These are phyloP conservation scores for Erynnis tages DNA, from an alignment of 2,888 invertebrate genomes.

Conservation along the genomic window DNA sequence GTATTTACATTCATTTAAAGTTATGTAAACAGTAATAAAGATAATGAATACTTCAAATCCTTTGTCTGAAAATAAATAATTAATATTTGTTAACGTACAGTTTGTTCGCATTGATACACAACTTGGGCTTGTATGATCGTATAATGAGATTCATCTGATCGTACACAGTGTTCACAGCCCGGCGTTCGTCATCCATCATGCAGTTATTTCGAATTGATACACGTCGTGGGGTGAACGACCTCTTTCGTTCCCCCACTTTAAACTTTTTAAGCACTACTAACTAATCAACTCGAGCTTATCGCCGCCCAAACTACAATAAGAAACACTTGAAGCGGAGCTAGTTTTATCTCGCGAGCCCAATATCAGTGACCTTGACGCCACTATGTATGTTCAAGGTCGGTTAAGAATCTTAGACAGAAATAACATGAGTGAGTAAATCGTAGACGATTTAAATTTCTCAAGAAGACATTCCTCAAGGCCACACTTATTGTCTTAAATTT, in stretches of 20 bases:
- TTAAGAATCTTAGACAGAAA: background rate
- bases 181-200: slow-evolving; percentile 45
- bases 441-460: slow-evolving; percentile 6
- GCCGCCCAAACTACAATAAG: slow-evolving; percentile 61
- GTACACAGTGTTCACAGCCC: slow-evolving; percentile 36
- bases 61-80: slow-evolving; percentile 11
- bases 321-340: slow-evolving; percentile 50
- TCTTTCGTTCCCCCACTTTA: slow-evolving; percentile 53
- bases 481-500: slow-evolving; percentile 3
- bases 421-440: slow-evolving; percentile 10
- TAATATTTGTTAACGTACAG: background rate
- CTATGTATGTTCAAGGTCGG: slow-evolving; percentile 55
- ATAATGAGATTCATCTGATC: slow-evolving; percentile 40
- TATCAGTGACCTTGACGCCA: slow-evolving; percentile 62
- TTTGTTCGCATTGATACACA: background rate
- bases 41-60: slow-evolving; percentile 7
- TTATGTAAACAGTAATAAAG: slow-evolving; percentile 11
- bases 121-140: slow-evolving; percentile 9
- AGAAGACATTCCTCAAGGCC: slow-evolving; percentile 5
- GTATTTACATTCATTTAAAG: background rate
- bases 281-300: slow-evolving; percentile 62
- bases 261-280: slow-evolving; percentile 51
- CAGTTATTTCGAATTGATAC: slow-evolving; percentile 66
- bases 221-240: slow-evolving; percentile 66
- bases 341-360: slow-evolving; percentile 25